phyloP scores from a whole-genome alignment of 2,113 vertebrate species.

The Antennarius striatus region DNA sequence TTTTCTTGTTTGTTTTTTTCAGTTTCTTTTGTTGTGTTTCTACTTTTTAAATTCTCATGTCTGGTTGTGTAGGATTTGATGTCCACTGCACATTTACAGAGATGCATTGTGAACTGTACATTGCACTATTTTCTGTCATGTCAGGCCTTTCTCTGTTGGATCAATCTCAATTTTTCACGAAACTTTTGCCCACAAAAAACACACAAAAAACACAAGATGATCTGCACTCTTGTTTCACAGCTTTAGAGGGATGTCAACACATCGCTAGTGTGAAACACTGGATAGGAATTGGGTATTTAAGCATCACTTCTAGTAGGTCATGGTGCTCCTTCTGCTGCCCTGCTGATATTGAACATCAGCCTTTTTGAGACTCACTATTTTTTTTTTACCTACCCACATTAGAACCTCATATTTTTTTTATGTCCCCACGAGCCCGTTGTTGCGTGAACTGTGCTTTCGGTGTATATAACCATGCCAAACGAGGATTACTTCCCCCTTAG shows the following conservation, averaged over 20 bases:
- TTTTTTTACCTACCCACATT: constrained; percentile 70
- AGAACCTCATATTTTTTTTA: constrained; percentile 74
- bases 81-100: constrained; percentile 90
- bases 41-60: constrained; percentile 90
- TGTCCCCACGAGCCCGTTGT: constrained; percentile 74
- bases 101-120: constrained; percentile 96
- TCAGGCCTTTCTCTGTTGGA: constrained; percentile 62
- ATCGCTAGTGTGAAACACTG: constrained; percentile 39
- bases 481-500: constrained; percentile 42
- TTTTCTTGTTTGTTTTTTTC: constrained; percentile 32
- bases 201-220: constrained; percentile 7
- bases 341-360: constrained; percentile 16
- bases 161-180: constrained; percentile 72
- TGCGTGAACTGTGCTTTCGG: constrained; percentile 67
- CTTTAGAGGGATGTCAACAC: constrained; percentile 19
- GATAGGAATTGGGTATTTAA: constrained; percentile 22
- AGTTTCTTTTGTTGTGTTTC: constrained; percentile 57
- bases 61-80: constrained; percentile 98
- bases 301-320: constrained; percentile 35
- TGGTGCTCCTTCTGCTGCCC: constrained; percentile 66
- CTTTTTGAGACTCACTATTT: not conserved
- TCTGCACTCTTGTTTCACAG: constrained; percentile 42
- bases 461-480: constrained; percentile 81
- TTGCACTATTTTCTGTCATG: constrained; percentile 91
- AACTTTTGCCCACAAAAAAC: not conserved